A percentile compares a stretch with the other conserved stretches of the same genome.
These are phyloP conservation scores for Isichthys henryi DNA, from an alignment of 2,113 vertebrate genomes.

Conservation along the genomic window DNA sequence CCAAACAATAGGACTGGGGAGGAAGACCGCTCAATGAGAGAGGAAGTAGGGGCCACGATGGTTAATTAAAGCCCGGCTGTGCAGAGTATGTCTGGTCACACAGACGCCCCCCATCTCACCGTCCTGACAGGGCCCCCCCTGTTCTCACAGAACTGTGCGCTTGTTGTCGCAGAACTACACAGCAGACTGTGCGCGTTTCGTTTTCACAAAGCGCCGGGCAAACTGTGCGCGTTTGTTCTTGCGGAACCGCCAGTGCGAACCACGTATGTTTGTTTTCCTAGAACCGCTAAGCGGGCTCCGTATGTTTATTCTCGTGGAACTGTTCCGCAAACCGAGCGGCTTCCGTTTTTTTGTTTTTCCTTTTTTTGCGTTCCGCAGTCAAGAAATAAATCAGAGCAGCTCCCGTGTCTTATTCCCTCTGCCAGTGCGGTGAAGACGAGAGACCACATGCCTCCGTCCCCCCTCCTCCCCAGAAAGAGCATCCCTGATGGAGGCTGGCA, in stretches of 20 bases:
- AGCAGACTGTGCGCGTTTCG: background rate
- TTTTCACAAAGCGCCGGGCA: background rate
- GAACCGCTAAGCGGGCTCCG: background rate
- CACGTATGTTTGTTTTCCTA: background rate
- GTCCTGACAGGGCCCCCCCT: background rate
- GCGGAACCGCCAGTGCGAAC: background rate
- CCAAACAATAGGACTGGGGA: background rate
- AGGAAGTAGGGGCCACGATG: slow-evolving; percentile 13
- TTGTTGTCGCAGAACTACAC: background rate
- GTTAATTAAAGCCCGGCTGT: slow-evolving; percentile 19
- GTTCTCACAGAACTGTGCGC: background rate
- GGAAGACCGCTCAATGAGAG: background rate
- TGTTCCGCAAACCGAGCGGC: background rate
- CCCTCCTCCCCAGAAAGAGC: slow-evolving; percentile 1
- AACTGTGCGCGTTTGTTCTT: background rate
- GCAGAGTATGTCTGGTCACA: slow-evolving; percentile 1
- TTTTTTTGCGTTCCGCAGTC: background rate
- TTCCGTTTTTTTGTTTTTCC: background rate
- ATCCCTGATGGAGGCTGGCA: slow-evolving; percentile 31
- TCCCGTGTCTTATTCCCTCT: background rate
- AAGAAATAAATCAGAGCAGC: background rate
- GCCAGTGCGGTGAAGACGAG: background rate
- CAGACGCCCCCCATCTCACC: background rate
- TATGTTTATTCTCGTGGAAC: background rate
- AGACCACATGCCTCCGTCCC: background rate